Evolutionary conservation across 2,113 vertebrate species (phyloP).

Genomic region (Aptenodytes forsteri): DNA sequence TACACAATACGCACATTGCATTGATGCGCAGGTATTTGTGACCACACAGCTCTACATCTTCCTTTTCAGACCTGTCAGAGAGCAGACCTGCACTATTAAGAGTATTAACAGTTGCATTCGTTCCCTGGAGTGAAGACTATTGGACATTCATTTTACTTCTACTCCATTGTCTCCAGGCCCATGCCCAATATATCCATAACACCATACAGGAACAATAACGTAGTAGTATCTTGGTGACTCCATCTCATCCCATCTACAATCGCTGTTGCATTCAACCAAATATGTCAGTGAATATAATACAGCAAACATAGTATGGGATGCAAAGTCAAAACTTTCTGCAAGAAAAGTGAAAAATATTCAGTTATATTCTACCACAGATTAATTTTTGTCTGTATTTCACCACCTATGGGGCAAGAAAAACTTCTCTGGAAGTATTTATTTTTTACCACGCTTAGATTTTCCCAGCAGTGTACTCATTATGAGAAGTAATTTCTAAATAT

Average conservation of each 20-base stretch:
- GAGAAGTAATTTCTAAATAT: background rate
- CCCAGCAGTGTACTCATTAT: background rate
- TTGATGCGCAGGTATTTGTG: background rate
- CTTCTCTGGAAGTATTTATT: background rate
- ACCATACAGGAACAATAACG: fast-evolving
- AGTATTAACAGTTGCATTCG: background rate
- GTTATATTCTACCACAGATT: background rate
- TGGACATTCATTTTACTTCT: background rate
- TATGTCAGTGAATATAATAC: background rate
- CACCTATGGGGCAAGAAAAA: background rate
- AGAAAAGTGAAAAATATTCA: background rate
- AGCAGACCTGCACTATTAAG: background rate
- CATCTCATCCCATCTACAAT: background rate
- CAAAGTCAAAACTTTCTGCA: background rate
- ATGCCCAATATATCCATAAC: background rate
- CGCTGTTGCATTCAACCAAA: background rate
- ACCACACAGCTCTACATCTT: background rate
- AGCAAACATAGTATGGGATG: background rate
- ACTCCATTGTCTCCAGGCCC: background rate
- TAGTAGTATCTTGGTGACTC: fast-evolving
- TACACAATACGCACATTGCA: background rate
- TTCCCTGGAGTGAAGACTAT: background rate
- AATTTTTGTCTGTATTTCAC: background rate
- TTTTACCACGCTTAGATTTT: background rate
- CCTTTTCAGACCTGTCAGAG: background rate